phyloP scores from a whole-genome alignment of 2,113 vertebrate species.

The Callipepla californica region DNA sequence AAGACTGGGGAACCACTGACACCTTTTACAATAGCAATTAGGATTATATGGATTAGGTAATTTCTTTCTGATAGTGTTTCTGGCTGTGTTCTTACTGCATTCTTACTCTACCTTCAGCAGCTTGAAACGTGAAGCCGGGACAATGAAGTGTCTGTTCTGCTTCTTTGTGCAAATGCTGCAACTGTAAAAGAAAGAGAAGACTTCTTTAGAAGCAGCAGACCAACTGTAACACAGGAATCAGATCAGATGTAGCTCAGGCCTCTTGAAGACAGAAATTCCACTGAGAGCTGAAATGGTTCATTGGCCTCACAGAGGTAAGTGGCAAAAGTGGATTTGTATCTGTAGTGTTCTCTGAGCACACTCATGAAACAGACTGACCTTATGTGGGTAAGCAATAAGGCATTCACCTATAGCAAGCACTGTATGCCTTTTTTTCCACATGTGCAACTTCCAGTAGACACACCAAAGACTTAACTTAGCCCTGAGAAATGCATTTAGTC shows the following conservation, averaged over 20 bases:
- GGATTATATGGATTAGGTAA: neutral
- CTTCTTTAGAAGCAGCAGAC: neutral
- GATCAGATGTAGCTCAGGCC: neutral
- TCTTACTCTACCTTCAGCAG: slow-evolving; percentile 87
- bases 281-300: neutral
- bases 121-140: slow-evolving; percentile 87
- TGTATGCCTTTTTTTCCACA: neutral
- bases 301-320: neutral
- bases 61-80: neutral
- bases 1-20: neutral
- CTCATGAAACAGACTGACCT: neutral
- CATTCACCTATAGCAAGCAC: neutral
- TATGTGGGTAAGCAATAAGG: neutral
- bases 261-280: neutral
- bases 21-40: neutral
- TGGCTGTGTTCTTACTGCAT: neutral
- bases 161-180: slow-evolving; percentile 98
- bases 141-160: slow-evolving; percentile 95
- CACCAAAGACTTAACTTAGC: neutral
- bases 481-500: neutral
- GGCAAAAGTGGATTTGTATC: neutral
- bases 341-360: neutral
- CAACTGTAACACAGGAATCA: neutral
- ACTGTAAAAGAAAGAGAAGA: slow-evolving; percentile 77
- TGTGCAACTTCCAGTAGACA: neutral